Conservation (phyloP, 2,797 vertebrate genomes). For the Pipistrellus kuhlii region DNA sequence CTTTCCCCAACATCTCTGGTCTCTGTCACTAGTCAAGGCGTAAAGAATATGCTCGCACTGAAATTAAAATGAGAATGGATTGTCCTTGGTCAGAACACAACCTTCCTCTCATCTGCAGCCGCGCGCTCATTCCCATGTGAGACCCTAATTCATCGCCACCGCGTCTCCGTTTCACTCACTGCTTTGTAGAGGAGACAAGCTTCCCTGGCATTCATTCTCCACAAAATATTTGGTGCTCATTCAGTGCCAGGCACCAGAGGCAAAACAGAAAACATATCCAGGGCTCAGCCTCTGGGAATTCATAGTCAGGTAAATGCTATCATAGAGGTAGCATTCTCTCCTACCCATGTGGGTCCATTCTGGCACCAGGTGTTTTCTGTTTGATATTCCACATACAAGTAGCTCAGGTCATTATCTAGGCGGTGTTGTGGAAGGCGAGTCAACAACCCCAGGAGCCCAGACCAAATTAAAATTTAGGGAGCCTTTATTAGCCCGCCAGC, state of each 20-base stretch:
- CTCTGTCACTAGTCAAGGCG: conserved; percentile 1
- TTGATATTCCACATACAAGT: background rate
- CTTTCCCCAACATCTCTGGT: background rate
- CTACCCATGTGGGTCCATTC: background rate
- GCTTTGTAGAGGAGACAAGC: background rate
- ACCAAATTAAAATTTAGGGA: no score
- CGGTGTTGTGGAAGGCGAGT: no score
- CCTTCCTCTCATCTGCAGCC: background rate
- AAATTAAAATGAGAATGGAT: conserved; percentile 49
- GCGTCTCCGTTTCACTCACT: background rate
- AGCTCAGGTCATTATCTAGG: background rate
- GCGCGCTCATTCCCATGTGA: background rate
- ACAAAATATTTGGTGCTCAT: background rate
- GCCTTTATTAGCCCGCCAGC: no score
- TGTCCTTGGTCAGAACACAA: background rate
- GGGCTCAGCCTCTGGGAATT: background rate
- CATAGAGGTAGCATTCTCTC: background rate
- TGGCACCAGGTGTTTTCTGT: background rate
- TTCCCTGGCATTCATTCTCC: background rate
- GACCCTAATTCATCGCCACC: background rate
- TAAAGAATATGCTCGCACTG: conserved; percentile 4
- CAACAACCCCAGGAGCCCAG: no score
- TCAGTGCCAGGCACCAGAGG: background rate
- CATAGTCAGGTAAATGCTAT: background rate
- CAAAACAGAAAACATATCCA: background rate